Conservation (phyloP, 1,140 invertebrate species). For the Zaprionus taronus region DNA sequence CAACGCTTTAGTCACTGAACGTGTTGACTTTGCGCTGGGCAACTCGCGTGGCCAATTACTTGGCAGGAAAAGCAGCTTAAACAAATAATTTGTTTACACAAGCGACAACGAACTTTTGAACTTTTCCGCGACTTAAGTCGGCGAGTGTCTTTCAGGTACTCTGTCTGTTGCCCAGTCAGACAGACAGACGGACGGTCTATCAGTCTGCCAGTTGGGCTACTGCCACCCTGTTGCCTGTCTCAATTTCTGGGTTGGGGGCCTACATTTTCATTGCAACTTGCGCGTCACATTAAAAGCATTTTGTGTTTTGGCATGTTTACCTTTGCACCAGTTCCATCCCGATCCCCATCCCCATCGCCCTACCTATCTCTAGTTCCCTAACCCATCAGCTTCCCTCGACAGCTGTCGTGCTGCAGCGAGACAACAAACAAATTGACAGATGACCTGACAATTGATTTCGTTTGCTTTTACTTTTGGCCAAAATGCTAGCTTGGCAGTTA, state of each 20-base stretch:
- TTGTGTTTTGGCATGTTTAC: slow-evolving; percentile 70
- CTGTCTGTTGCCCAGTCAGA: slow-evolving; percentile 15
- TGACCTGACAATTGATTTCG: slow-evolving; percentile 82
- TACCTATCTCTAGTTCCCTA: slow-evolving; percentile 10
- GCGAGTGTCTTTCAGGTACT: slow-evolving; percentile 24
- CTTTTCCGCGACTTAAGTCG: slow-evolving; percentile 56
- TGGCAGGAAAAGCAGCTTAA: slow-evolving; percentile 59
- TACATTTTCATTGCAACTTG: slow-evolving; percentile 74
- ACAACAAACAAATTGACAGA: slow-evolving; percentile 82
- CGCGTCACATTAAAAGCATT: slow-evolving; percentile 78
- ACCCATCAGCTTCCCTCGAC: slow-evolving; percentile 41
- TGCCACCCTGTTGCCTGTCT: slow-evolving; percentile 45
- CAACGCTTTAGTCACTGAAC: slow-evolving; percentile 34
- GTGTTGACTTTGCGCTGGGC: slow-evolving; percentile 33
- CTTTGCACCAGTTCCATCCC: slow-evolving; percentile 37
- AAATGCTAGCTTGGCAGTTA: slow-evolving; percentile 19
- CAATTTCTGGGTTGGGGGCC: slow-evolving; percentile 9
- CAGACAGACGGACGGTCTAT: slow-evolving; percentile 13
- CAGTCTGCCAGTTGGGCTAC: slow-evolving; percentile 48
- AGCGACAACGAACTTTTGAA: slow-evolving; percentile 81
- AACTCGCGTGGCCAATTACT: slow-evolving; percentile 53
- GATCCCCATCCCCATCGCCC: background rate
- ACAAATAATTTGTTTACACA: slow-evolving; percentile 83
- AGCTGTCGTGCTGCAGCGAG: slow-evolving; percentile 70
- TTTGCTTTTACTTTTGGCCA: slow-evolving; percentile 37